Base-by-base conservation (phyloP, 2,113 vertebrate species). In the Enhydra lutris region DNA sequence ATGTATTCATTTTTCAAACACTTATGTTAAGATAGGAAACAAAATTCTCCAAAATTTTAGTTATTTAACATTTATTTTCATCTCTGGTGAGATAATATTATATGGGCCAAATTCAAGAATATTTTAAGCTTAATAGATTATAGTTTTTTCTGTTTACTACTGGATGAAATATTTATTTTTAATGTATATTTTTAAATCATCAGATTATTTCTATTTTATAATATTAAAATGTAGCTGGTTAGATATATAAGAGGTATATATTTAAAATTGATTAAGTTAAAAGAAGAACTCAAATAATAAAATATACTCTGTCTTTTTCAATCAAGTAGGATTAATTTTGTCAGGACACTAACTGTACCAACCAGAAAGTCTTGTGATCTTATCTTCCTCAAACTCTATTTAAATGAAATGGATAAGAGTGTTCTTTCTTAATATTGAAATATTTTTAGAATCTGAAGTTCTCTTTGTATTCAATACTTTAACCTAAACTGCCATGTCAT, bases 1-100 rank as follows among this genome's bases (percentile, higher is more conserved):
- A 95, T 94, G 69, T 59, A 98, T 98, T 98, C 95, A 97, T 98
- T 95, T 96, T 97, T 95, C 31, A 65, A 96, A 94, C n/a, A 93
- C 61, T 88, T 23, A 69, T 97, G 80, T 95, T 92, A 92, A 63
- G 18, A 71, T 92, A 92, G 31, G 74, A 65, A 96, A 17, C 59
- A 89, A 96, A 93, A 47, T 88, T 93, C 73, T 67, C 11, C 21
- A 61, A 78, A 93, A 86, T 79, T 96, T 96, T 93, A 92, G n/a
- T 94, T 91, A 73, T 92, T 92, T 82, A 82, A 95, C 81, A 78
- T 89, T 69, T 76, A 67, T 85, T 94, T 36, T 96, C 26, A 73
- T 97, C 29, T 47, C 52, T 94, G 18, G 11, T 78, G 4, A 59
- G 74, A 55, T 45, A 83, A 65, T 12, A 79, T 84, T 83, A 39